These are phyloP conservation scores for Pao palembangensis DNA, from an alignment of 2,113 vertebrate species.

Conservation along the genomic window DNA sequence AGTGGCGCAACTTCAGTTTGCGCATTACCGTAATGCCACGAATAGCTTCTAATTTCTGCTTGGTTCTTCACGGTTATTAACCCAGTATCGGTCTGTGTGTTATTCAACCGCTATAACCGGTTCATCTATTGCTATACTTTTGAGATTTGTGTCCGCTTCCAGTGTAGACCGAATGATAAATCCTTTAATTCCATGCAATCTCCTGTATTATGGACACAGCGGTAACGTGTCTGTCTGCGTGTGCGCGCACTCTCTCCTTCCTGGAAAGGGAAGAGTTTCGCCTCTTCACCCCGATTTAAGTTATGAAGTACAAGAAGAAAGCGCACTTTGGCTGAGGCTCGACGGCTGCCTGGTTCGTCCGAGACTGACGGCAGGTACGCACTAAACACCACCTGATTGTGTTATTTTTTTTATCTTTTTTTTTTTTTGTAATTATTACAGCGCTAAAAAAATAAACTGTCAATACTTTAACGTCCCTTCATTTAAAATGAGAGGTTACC, in stretches of 20 bases:
- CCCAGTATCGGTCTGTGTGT: not conserved
- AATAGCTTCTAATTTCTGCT: not conserved
- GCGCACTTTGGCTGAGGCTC: constrained; percentile 6
- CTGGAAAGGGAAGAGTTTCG: constrained; percentile 57
- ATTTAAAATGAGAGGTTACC: no score
- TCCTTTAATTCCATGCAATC: not conserved
- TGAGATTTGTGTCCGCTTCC: no score
- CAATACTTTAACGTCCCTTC: no score
- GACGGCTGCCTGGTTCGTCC: constrained; percentile 12
- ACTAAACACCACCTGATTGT: not conserved
- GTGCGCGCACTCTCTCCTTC: constrained; percentile 47
- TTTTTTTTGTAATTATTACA: not conserved
- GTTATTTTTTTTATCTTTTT: not conserved
- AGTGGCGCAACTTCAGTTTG: not conserved
- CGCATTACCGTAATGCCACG: constrained; percentile 40
- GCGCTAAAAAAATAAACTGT: not conserved
- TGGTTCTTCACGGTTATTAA: not conserved
- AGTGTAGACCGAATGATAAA: fast-evolving
- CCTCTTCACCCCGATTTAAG: constrained; percentile 3
- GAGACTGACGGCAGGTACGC: constrained; percentile 40
- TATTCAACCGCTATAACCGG: not conserved
- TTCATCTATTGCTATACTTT: no score
- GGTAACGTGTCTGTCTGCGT: constrained; percentile 43
- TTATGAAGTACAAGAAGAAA: constrained; percentile 11
- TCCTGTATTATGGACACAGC: constrained; percentile 7